A percentile compares a stretch with the other conserved stretches of the same genome.
Evolutionary conservation across 2,888 invertebrate species (phyloP).

Genomic region (Pherbina coryleti): DNA sequence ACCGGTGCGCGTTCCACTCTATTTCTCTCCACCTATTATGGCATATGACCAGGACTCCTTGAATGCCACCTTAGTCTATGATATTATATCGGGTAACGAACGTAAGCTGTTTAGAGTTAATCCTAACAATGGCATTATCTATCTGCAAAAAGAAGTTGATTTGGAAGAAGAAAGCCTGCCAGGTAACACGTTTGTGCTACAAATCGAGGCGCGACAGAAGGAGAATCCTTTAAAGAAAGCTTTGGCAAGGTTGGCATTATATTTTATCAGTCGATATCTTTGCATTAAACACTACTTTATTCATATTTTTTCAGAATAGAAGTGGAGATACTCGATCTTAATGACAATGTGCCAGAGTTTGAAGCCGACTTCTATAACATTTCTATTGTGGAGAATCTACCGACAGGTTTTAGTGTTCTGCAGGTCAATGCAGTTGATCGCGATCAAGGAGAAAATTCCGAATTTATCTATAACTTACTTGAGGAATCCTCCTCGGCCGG

Average conservation of each 20-base stretch:
- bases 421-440: constrained; percentile 81
- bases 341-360: constrained; percentile 89
- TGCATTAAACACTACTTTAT: neutral
- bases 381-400: constrained; percentile 91
- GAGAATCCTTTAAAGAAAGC: constrained; percentile 84
- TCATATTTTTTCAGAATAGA: constrained; percentile 54
- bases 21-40: constrained; percentile 79
- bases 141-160: constrained; percentile 84
- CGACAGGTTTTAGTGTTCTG: constrained; percentile 76
- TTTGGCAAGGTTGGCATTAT: constrained; percentile 71
- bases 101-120: constrained; percentile 82
- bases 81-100: constrained; percentile 85
- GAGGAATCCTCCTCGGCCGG: constrained; percentile 76
- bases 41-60: constrained; percentile 88
- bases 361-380: constrained; percentile 92
- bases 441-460: constrained; percentile 88
- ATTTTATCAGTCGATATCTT: neutral
- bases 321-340: constrained; percentile 69
- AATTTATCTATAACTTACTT: constrained; percentile 81
- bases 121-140: constrained; percentile 80
- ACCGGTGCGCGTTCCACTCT: constrained; percentile 78
- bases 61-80: constrained; percentile 81
- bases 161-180: constrained; percentile 81
- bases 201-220: constrained; percentile 83
- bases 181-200: constrained; percentile 80